These are phyloP conservation scores for Triplophysa tibetana DNA, from an alignment of 2,113 vertebrate genomes.

Conservation along the genomic window DNA sequence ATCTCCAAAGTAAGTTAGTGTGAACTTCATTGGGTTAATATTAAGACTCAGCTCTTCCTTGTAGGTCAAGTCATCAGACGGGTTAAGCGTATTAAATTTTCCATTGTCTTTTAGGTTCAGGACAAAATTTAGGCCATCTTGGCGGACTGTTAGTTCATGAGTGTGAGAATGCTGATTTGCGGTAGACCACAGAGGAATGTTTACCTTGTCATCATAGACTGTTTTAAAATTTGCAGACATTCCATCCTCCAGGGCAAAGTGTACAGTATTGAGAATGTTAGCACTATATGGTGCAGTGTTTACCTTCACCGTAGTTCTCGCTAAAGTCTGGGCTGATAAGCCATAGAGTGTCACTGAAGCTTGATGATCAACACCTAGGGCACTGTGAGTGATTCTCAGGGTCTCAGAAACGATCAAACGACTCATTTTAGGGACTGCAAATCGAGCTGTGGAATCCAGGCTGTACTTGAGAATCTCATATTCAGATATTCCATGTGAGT, in stretches of 20 bases:
- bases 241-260: constrained; percentile 72
- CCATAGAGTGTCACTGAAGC: constrained; percentile 73
- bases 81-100: constrained; percentile 64
- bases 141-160: constrained; percentile 70
- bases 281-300: constrained; percentile 70
- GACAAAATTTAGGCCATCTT: constrained; percentile 68
- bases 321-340: constrained; percentile 70
- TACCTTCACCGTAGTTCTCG: constrained; percentile 75
- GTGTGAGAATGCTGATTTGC: constrained; percentile 71
- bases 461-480: constrained; percentile 79
- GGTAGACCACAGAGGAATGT: constrained; percentile 69
- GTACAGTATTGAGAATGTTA: constrained; percentile 71
- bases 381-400: constrained; percentile 72
- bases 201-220: constrained; percentile 76
- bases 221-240: constrained; percentile 77
- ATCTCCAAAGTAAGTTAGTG: constrained; percentile 72
- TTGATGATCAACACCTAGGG: constrained; percentile 76
- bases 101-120: constrained; percentile 72
- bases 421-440: constrained; percentile 73
- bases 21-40: constrained; percentile 66
- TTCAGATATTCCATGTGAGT: constrained; percentile 75
- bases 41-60: constrained; percentile 73
- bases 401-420: constrained; percentile 77
- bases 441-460: constrained; percentile 74
- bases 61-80: constrained; percentile 75